Conservation (phyloP, 1,140 invertebrate genomes). For the Drosophila micromelanica region DNA sequence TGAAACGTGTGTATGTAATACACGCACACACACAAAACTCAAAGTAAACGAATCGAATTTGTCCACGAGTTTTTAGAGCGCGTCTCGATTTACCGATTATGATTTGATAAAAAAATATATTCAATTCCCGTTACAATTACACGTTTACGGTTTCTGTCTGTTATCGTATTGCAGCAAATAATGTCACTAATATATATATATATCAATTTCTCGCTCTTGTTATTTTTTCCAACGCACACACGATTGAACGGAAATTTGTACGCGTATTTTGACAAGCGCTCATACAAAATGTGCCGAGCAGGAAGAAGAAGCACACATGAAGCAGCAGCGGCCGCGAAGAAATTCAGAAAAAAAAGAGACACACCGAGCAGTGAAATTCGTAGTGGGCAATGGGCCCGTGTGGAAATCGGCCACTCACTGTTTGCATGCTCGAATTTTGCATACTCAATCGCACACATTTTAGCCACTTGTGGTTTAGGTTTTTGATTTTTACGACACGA, state of each 20-base stretch:
- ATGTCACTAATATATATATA: constrained; percentile 9
- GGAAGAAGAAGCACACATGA: constrained; percentile 65
- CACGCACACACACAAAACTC: constrained; percentile 25
- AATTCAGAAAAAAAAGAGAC: constrained; percentile 77
- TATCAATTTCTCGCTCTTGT: constrained; percentile 21
- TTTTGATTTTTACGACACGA: not conserved
- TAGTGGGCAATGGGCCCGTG: constrained; percentile 33
- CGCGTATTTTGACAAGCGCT: constrained; percentile 76
- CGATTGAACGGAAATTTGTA: constrained; percentile 63
- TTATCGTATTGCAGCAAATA: constrained; percentile 1
- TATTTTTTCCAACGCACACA: constrained; percentile 46
- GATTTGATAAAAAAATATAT: constrained; percentile 16
- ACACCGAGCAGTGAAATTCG: constrained; percentile 58
- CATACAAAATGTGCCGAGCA: constrained; percentile 78
- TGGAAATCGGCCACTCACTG: constrained; percentile 38
- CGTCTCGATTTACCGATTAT: constrained; percentile 38
- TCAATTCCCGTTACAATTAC: constrained; percentile 7
- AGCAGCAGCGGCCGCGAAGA: constrained; percentile 50
- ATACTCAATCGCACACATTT: constrained; percentile 5
- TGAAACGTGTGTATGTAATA: constrained; percentile 35
- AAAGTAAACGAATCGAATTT: constrained; percentile 63
- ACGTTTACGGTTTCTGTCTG: constrained; percentile 1
- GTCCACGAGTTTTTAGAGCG: constrained; percentile 50
- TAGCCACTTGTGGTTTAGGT: not conserved
- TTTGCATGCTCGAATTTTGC: constrained; percentile 2